These are phyloP conservation scores for Athalia rosae DNA, from an alignment of 2,888 invertebrate genomes.

Conservation along the genomic window DNA sequence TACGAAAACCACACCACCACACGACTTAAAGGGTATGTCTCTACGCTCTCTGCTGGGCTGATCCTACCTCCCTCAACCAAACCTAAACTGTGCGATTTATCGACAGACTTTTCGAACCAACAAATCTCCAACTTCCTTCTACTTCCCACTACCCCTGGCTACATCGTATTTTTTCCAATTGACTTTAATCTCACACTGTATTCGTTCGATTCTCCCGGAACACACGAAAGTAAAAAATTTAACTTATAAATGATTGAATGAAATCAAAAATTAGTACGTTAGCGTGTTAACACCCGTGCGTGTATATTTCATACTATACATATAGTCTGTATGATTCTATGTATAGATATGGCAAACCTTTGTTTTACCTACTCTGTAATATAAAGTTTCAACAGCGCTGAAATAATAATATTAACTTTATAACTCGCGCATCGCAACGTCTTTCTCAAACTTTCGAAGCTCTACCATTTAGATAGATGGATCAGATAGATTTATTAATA, in stretches of 20 bases:
- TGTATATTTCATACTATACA: not conserved
- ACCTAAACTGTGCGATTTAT: conserved; percentile 34
- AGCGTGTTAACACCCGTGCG: too few relatives aligned
- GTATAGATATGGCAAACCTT: conserved; percentile 7
- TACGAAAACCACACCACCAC: not conserved
- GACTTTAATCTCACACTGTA: conserved; percentile 33
- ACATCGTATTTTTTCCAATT: conserved; percentile 29
- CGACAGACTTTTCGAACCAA: conserved; percentile 41
- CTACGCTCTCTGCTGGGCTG: conserved; percentile 16
- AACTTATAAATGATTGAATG: conserved; percentile 27
- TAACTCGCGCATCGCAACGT: not conserved
- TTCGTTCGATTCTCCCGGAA: not conserved
- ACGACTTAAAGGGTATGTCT: conserved; percentile 27
- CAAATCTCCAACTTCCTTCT: conserved; percentile 34
- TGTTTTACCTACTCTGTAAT: not conserved
- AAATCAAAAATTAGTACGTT: not conserved
- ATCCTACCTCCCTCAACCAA: conserved; percentile 22
- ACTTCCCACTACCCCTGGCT: not conserved
- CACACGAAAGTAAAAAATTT: not conserved
- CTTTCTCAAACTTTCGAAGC: conserved; percentile 7
- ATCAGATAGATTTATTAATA: conserved; percentile 27
- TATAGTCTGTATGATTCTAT: not conserved
- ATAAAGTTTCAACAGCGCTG: conserved; percentile 29
- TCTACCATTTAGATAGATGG: conserved; percentile 32
- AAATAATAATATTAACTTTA: conserved; percentile 35